Conservation (phyloP, 2,113 vertebrate genomes). For the Cisticola juncidis region DNA sequence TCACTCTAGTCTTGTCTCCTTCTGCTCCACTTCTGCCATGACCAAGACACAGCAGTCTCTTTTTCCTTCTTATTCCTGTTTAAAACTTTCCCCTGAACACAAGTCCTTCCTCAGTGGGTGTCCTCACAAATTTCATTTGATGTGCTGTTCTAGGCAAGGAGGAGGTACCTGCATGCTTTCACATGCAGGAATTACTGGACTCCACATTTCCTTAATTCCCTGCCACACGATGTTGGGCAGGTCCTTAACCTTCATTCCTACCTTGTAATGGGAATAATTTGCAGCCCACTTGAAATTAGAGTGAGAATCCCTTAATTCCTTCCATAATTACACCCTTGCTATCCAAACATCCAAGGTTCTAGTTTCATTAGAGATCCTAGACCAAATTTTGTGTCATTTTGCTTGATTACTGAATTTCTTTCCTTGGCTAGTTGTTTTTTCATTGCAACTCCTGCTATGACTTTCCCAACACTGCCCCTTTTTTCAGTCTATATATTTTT, state of each 20-base stretch:
- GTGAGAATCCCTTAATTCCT: neutral
- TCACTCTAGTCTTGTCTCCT: too few relatives aligned
- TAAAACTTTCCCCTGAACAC: neutral
- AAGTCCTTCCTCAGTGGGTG: neutral
- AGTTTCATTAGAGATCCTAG: neutral
- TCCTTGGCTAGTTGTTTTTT: neutral
- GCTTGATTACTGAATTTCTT: neutral
- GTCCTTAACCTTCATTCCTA: neutral
- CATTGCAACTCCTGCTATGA: neutral
- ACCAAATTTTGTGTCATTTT: neutral
- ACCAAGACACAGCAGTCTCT: neutral
- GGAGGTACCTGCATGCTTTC: neutral
- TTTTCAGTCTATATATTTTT: constrained; percentile 7
- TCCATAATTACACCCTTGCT: neutral
- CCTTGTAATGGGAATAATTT: neutral
- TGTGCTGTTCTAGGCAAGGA: neutral
- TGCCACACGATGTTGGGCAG: neutral
- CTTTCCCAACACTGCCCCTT: neutral
- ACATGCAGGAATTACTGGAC: neutral
- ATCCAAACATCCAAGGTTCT: neutral
- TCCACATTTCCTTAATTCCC: neutral
- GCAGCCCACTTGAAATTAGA: neutral
- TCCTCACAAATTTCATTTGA: neutral
- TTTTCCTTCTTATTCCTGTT: neutral
- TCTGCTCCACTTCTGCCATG: neutral